Evolutionary conservation across 2,113 vertebrate species (phyloP).

Genomic region (Meleagris gallopavo): DNA sequence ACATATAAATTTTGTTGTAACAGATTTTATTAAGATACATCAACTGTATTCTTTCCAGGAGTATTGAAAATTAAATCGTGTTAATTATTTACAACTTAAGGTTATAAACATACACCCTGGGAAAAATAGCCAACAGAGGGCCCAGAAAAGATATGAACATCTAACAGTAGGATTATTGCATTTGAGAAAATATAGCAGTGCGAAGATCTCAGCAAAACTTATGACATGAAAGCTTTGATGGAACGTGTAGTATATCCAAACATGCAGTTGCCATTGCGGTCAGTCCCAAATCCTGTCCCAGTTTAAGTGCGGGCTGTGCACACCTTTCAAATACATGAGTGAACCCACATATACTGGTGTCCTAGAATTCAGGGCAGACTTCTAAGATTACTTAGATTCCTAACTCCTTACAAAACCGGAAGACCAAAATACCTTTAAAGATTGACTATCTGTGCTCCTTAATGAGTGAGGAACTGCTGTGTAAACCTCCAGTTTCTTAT

Average conservation of each 20-base stretch:
- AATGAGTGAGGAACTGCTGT: neutral
- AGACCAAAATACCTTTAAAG: neutral
- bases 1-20: neutral
- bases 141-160: neutral
- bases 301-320: neutral
- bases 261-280: neutral
- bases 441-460: neutral
- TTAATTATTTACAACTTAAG: neutral
- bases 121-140: neutral
- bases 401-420: neutral
- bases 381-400: neutral
- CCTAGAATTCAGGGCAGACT: neutral
- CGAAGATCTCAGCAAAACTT: neutral
- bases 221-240: neutral
- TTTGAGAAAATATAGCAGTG: neutral
- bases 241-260: neutral
- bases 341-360: rapidly evolving
- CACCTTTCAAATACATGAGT: neutral
- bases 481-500: neutral
- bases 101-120: neutral
- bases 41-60: neutral
- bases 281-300: neutral
- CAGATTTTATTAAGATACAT: neutral
- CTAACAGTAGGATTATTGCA: neutral
- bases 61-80: neutral